These are phyloP conservation scores for Chondrosia reniformis DNA, from an alignment of 37 sponge, comb jelly and placozoan genomes.

Conservation along the genomic window DNA sequence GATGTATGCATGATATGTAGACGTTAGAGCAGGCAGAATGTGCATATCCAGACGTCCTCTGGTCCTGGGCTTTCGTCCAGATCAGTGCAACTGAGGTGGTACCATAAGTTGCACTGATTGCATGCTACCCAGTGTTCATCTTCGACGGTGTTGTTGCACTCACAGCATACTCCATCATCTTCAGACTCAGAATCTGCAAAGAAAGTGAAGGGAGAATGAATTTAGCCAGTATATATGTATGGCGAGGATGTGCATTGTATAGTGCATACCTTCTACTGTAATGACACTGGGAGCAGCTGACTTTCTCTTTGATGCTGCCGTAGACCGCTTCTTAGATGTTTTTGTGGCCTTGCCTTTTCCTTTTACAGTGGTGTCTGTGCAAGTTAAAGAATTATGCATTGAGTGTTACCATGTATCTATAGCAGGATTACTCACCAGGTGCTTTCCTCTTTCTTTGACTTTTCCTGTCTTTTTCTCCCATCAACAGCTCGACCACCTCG, in stretches of 20 bases:
- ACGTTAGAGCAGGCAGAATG: too few relatives aligned
- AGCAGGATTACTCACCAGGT: too few relatives aligned
- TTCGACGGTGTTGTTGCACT: not conserved
- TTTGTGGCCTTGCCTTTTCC: not conserved
- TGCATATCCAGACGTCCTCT: not conserved
- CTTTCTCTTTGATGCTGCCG: too few relatives aligned
- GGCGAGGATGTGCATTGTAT: not conserved
- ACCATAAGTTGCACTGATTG: not conserved
- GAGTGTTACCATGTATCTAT: not conserved
- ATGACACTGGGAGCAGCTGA: not conserved
- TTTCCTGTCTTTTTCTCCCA: too few relatives aligned
- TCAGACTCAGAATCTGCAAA: constrained; percentile 7
- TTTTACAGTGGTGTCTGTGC: not conserved
- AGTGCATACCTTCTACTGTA: not conserved
- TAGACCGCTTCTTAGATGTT: too few relatives aligned
- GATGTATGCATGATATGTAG: too few relatives aligned
- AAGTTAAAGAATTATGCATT: not conserved
- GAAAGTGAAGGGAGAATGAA: not conserved
- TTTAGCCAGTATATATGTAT: not conserved
- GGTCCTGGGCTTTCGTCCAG: not conserved
- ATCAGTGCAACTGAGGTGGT: constrained; percentile 11
- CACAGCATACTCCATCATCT: constrained; percentile 10
- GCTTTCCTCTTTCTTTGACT: too few relatives aligned
- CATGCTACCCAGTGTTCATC: constrained; percentile 22
- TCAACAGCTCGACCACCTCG: not conserved